These are phyloP conservation scores for Actinostola sp. DNA, from an alignment of 92 coral and sea anemone genomes.

Conservation along the genomic window DNA sequence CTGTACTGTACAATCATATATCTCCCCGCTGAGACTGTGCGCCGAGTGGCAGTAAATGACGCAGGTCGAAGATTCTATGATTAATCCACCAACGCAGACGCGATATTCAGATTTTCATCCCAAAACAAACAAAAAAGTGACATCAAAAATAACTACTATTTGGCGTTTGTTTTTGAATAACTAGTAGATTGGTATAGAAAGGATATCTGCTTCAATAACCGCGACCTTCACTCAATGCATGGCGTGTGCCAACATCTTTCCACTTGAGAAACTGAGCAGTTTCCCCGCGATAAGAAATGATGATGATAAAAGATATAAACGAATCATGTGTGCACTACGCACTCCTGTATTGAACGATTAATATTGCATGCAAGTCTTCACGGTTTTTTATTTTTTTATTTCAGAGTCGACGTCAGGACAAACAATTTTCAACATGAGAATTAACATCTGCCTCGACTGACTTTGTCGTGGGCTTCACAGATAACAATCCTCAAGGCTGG, in stretches of 20 bases:
- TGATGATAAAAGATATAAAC: too few relatives aligned
- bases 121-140: background rate
- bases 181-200: background rate
- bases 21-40: background rate
- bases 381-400: too few relatives aligned
- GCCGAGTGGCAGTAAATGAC: constrained; percentile 9
- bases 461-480: too few relatives aligned
- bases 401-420: too few relatives aligned
- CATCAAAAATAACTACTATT: too few relatives aligned
- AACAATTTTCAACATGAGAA: too few relatives aligned
- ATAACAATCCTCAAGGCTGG: too few relatives aligned
- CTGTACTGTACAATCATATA: background rate
- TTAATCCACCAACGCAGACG: background rate
- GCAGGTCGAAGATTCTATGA: constrained; percentile 2
- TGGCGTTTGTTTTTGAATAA: too few relatives aligned
- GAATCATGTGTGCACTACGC: too few relatives aligned
- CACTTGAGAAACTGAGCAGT: constrained; percentile 3
- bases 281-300: background rate
- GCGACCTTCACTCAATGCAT: background rate
- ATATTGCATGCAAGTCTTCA: too few relatives aligned
- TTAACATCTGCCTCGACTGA: too few relatives aligned
- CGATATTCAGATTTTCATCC: background rate
- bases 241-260: background rate
- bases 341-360: too few relatives aligned
- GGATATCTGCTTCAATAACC: background rate